Conservation (phyloP, 2,113 vertebrate genomes). For the Oncorhynchus keta region DNA sequence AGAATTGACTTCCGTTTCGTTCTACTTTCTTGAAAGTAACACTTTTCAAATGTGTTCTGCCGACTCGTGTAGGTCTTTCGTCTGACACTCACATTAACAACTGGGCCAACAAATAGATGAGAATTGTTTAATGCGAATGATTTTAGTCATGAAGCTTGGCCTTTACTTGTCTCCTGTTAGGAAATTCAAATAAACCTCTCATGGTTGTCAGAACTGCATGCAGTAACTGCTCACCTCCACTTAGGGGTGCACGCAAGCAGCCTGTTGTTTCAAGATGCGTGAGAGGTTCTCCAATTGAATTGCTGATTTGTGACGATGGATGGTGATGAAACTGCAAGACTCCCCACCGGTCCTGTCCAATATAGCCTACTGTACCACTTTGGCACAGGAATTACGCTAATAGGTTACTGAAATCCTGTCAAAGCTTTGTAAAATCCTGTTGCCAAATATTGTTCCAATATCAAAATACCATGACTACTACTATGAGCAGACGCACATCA, state of each 20-base stretch:
- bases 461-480: no score
- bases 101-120: not conserved
- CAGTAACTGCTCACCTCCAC: slow-evolving; percentile 33
- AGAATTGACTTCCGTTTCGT: slow-evolving; percentile 54
- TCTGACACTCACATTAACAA: not conserved
- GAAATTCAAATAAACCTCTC: not conserved
- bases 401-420: no score
- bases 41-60: not conserved
- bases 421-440: not conserved
- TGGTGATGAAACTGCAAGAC: no score
- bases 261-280: not conserved
- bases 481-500: no score
- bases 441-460: no score
- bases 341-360: no score
- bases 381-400: no score
- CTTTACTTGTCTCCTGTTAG: not conserved
- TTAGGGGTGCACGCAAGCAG: slow-evolving; percentile 35
- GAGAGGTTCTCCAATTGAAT: not conserved
- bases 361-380: no score
- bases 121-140: not conserved
- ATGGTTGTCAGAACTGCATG: not conserved
- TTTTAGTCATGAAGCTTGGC: not conserved
- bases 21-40: not conserved
- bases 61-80: not conserved
- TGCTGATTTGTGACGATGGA: no score